A percentile compares a stretch with the other conserved stretches of the same genome.
Conservation (phyloP, 2,113 vertebrate genomes). For the Phasianus colchicus region DNA sequence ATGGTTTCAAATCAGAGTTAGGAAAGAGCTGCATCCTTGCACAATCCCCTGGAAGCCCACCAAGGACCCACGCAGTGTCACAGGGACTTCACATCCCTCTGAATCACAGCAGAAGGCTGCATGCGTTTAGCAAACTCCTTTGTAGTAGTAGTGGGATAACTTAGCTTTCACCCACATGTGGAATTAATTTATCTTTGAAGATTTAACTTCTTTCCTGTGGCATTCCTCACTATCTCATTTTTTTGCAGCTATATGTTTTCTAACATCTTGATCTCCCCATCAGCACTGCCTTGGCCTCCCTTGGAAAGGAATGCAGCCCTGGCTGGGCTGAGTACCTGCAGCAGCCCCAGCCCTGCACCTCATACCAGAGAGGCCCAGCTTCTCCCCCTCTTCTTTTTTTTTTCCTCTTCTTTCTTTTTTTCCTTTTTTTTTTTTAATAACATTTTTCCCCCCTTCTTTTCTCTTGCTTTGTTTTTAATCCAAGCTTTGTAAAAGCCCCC, state of each 20-base stretch:
- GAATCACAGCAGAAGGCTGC: background rate
- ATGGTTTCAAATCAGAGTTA: background rate
- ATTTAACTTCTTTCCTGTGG: slow-evolving; percentile 78
- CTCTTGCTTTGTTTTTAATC: background rate
- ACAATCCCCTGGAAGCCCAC: background rate
- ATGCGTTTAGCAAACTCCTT: background rate
- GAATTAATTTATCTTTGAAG: slow-evolving; percentile 80
- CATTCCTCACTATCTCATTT: slow-evolving; percentile 63
- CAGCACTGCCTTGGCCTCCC: slow-evolving; percentile 78
- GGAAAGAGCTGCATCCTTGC: background rate
- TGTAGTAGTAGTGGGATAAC: slow-evolving; percentile 62
- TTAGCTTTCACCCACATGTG: slow-evolving; percentile 84
- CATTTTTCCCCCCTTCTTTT: background rate
- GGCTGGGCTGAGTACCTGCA: slow-evolving; percentile 85
- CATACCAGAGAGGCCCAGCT: slow-evolving; percentile 82
- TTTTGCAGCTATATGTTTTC: slow-evolving; percentile 40
- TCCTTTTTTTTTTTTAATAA: background rate
- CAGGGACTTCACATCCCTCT: background rate
- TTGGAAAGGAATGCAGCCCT: slow-evolving; percentile 82
- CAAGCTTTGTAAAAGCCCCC: background rate
- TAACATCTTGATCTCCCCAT: slow-evolving; percentile 74
- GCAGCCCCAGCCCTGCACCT: slow-evolving; percentile 67
- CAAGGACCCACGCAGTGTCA: background rate
- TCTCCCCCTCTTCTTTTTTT: slow-evolving; percentile 34
- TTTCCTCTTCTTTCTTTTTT: rapidly evolving